phyloP scores from a whole-genome alignment of 2,888 invertebrate species.

The Leptinotarsa juncta region DNA sequence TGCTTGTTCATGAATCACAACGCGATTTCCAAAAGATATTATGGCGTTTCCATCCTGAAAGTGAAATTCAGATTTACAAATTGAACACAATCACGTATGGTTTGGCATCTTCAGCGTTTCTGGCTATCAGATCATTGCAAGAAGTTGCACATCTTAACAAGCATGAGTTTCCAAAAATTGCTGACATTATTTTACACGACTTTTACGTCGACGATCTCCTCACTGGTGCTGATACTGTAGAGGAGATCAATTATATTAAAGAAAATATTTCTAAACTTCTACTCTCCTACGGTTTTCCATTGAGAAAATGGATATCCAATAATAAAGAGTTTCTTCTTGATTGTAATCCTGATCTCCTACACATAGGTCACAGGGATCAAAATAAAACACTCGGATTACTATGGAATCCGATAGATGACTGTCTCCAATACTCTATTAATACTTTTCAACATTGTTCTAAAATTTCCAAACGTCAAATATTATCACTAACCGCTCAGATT shows the following conservation, averaged over 20 bases:
- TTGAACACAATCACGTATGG: slow-evolving; percentile 44
- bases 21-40: slow-evolving; percentile 29
- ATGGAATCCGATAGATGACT: slow-evolving; percentile 29
- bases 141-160: slow-evolving; percentile 21
- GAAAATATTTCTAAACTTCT: slow-evolving; percentile 25
- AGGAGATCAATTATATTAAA: slow-evolving; percentile 12
- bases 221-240: slow-evolving; percentile 31
- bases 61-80: slow-evolving; percentile 30
- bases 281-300: slow-evolving; percentile 34
- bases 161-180: slow-evolving; percentile 2
- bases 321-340: slow-evolving; percentile 2
- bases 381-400: slow-evolving; percentile 36
- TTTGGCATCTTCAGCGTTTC: slow-evolving; percentile 30
- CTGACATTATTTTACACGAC: slow-evolving; percentile 29
- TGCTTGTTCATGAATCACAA: slow-evolving; percentile 22
- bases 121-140: slow-evolving; percentile 28
- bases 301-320: slow-evolving; percentile 44
- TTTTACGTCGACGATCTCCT: slow-evolving; percentile 47
- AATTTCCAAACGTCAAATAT: slow-evolving; percentile 31
- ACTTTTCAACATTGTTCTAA: neutral
- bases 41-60: slow-evolving; percentile 36
- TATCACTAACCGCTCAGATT: slow-evolving; percentile 36
- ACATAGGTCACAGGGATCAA: slow-evolving; percentile 13
- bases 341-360: slow-evolving; percentile 1
- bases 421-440: slow-evolving; percentile 26